Conservation (phyloP, 2,797 vertebrate genomes). For the Fistularia tabacaria region DNA sequence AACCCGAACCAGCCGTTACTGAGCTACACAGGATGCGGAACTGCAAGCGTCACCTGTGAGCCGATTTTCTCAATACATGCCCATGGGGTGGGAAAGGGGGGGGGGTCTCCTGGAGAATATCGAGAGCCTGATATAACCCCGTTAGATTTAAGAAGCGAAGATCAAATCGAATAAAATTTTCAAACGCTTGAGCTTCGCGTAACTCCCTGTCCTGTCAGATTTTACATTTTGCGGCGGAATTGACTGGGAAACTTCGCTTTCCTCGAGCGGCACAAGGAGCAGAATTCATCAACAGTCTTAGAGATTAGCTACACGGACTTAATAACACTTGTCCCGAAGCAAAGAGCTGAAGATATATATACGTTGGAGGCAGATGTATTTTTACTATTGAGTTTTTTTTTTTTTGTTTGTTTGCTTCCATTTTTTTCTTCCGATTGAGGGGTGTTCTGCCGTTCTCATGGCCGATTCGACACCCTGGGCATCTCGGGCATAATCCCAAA, state of each 20-base stretch:
- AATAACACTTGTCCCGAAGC: conserved; percentile 31
- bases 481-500: conserved; percentile 62
- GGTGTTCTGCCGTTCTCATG: conserved; percentile 28
- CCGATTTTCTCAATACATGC: too few relatives aligned
- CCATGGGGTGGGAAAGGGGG: too few relatives aligned
- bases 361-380: conserved; percentile 44
- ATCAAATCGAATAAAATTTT: too few relatives aligned
- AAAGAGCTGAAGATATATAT: conserved; percentile 40
- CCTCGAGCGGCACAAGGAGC: too few relatives aligned
- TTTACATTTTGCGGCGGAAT: conserved; percentile 5
- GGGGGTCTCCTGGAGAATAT: too few relatives aligned
- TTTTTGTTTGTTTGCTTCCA: conserved; percentile 19
- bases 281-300: conserved; percentile 32
- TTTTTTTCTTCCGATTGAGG: conserved; percentile 23
- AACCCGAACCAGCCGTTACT: too few relatives aligned
- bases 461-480: conserved; percentile 55
- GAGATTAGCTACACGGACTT: conserved; percentile 37
- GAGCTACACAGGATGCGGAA: too few relatives aligned
- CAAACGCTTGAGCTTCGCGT: not conserved
- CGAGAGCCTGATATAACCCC: too few relatives aligned
- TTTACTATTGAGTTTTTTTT: conserved; percentile 18
- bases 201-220: not conserved
- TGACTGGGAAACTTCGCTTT: conserved; percentile 14
- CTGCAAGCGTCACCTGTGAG: too few relatives aligned
- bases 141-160: too few relatives aligned